phyloP scores from a whole-genome alignment of 2,888 invertebrate species.

The Parascotia fuliginaria region DNA sequence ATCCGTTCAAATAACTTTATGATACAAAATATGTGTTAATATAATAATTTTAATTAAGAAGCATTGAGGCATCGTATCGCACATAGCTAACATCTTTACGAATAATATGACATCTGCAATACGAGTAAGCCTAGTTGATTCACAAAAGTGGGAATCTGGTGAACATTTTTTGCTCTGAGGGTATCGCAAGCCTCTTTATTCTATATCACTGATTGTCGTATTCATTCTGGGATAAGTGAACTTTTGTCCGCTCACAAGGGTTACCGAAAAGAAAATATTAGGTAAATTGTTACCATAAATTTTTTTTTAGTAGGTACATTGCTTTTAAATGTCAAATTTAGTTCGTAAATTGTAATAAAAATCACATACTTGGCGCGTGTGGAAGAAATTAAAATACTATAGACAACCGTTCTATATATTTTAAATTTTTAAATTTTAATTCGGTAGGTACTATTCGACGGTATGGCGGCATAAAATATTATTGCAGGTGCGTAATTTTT shows the following conservation, averaged over 20 bases:
- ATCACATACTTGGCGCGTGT: neutral
- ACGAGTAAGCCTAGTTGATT: constrained; percentile 28
- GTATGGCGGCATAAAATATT: too few relatives aligned
- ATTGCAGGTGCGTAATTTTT: too few relatives aligned
- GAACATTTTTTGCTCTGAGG: constrained; percentile 48
- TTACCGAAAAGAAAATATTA: constrained; percentile 10
- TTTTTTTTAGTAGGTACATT: constrained; percentile 7
- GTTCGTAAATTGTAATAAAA: neutral
- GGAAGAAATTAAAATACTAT: too few relatives aligned
- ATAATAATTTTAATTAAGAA: constrained; percentile 2
- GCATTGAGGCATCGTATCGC: neutral
- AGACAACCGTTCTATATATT: too few relatives aligned
- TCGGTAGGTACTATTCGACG: too few relatives aligned
- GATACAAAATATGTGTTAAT: neutral
- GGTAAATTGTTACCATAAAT: too few relatives aligned
- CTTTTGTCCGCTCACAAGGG: constrained; percentile 36
- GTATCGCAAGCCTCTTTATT: constrained; percentile 49
- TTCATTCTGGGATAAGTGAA: constrained; percentile 54
- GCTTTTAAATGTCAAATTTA: neutral
- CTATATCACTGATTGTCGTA: constrained; percentile 55
- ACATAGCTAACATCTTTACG: constrained; percentile 8
- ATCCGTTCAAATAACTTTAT: neutral
- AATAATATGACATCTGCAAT: constrained; percentile 38
- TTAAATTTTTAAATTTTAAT: too few relatives aligned
- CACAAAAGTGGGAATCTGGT: constrained; percentile 36